phyloP scores from a whole-genome alignment of 2,113 vertebrate species.

The Bujurquina vittata region DNA sequence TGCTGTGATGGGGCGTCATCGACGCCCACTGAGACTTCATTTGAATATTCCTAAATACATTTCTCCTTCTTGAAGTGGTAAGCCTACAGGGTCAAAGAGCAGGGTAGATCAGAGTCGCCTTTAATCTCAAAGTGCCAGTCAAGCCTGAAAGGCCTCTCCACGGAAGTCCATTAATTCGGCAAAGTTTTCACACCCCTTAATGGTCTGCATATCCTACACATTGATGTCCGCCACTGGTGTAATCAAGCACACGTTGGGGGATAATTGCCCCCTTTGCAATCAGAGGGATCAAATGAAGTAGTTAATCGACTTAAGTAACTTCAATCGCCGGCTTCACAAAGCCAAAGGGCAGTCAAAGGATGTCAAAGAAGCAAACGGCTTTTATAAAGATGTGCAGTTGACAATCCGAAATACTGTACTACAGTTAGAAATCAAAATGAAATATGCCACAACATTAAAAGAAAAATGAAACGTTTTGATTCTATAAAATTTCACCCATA shows the following conservation, averaged over 20 bases:
- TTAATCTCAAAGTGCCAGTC: slow-evolving; percentile 81
- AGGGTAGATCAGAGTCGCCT: slow-evolving; percentile 66
- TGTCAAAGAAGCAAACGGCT: slow-evolving; percentile 60
- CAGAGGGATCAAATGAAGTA: slow-evolving; percentile 79
- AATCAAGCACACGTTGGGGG: slow-evolving; percentile 78
- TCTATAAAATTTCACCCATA: neutral
- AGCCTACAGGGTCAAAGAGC: slow-evolving; percentile 56
- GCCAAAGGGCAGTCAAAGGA: slow-evolving; percentile 58
- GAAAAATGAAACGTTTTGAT: neutral
- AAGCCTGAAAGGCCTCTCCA: slow-evolving; percentile 71
- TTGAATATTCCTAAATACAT: neutral
- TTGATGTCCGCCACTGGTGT: slow-evolving; percentile 77
- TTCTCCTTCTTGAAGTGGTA: neutral
- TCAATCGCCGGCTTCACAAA: slow-evolving; percentile 65
- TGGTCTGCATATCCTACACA: slow-evolving; percentile 76
- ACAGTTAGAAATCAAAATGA: neutral
- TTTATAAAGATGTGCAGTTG: neutral
- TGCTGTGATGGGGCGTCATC: neutral
- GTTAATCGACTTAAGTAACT: slow-evolving; percentile 79
- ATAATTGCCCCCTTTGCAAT: slow-evolving; percentile 77
- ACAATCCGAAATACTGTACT: neutral
- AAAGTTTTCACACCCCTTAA: slow-evolving; percentile 79
- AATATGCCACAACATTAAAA: neutral
- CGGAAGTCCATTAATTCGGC: slow-evolving; percentile 81
- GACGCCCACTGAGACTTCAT: neutral